Conservation (phyloP, 2,888 invertebrate species). For the Diarsia brunnea region DNA sequence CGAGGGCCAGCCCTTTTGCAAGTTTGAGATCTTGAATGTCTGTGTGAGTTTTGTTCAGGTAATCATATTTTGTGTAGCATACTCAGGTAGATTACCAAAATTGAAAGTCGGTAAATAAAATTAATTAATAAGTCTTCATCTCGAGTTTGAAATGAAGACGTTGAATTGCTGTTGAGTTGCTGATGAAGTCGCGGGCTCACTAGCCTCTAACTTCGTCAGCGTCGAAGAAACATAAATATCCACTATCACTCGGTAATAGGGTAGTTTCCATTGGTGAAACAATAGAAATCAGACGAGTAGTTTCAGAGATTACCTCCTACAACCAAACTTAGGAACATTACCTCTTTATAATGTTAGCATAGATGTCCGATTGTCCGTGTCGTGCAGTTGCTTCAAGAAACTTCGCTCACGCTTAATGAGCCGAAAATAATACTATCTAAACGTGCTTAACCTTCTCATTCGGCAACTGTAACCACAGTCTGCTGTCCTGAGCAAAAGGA, state of each 20-base stretch:
- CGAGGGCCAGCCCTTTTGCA: conserved; percentile 97
- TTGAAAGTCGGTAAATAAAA: not conserved
- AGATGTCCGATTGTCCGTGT: not conserved
- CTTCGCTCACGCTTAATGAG: too few species aligned
- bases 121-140: too few species aligned
- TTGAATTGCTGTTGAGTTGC: too few species aligned
- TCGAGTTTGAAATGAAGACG: too few species aligned
- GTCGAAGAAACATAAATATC: not conserved
- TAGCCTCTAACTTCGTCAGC: too few species aligned
- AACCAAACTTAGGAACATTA: not conserved
- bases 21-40: conserved; percentile 96
- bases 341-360: not conserved
- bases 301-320: not conserved
- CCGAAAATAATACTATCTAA: too few species aligned
- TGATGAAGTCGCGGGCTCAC: too few species aligned
- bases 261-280: not conserved
- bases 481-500: not conserved
- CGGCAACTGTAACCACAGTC: not conserved
- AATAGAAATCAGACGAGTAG: not conserved
- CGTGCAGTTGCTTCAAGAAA: not conserved
- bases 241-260: not conserved
- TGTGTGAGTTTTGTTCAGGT: conserved; percentile 68
- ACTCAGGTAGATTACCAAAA: not conserved
- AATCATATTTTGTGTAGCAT: conserved; percentile 6
- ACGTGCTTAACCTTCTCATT: conserved; percentile 9